Base-by-base conservation (phyloP, 2,797 vertebrate genomes). In the Sphaeramia orbicularis region DNA sequence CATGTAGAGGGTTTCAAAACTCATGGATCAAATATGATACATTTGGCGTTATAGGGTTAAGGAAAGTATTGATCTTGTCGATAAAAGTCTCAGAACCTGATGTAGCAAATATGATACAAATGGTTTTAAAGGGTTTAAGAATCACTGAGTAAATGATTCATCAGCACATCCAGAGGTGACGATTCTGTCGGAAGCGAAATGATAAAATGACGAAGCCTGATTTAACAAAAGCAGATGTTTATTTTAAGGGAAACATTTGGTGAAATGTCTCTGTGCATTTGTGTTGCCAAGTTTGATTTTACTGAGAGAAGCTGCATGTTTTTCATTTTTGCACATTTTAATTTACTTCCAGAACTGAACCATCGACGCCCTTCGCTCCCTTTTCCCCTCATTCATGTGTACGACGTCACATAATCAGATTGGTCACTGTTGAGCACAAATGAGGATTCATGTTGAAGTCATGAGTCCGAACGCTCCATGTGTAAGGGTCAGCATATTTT, bases 341-440 rank as follows among this genome's bases (percentile, higher is more conserved):
- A 51, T 83, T 72, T 53, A n/a, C n/a, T n/a, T 42, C 42, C 65
- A 76, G 52, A 74, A 86, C 79, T 58, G 60, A 85, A 76, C 82
- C 16, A 54, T 53, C 66, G 52, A 52, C 49, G 59, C 24, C 41
- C 7, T 15, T 70, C 63, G 68, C 10, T 54, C 36, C 50, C 13
- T 18, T 21, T 76, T 51, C 38, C 76, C 74, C 11, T 62, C 53
- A 48, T 38, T 9, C 13, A 16, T 36, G 47, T 66, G 53, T 75
- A 36, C 27, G 60, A 59, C 51, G 14, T 81, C 10, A 48, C 69
- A 44, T 55, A 56, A 9, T 24, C 9, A 53, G 38, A 64, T 16
- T 35, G 36, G 8, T 48, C 48, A 45, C 37, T 58, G 43, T 49
- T 78, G 41, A 78, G 47, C 19, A 49, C 43, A 44, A 68, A 56